Conservation (phyloP, 2,797 vertebrate species). For the Nannoperca australis region DNA sequence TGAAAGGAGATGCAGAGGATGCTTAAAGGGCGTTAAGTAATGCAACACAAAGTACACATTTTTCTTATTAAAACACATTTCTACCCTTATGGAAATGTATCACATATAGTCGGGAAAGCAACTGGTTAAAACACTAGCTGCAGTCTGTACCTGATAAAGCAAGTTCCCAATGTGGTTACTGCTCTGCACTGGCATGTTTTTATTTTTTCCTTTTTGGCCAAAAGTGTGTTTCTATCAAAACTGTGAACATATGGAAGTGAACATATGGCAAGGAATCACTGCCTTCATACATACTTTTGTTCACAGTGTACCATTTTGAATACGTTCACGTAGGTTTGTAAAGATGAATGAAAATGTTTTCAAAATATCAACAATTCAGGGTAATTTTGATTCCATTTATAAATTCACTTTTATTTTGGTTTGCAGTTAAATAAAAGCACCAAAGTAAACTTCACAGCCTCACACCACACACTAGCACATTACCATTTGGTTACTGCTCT, state of each 20-base stretch:
- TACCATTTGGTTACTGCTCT: not conserved
- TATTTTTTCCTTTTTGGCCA: not conserved
- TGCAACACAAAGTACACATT: not conserved
- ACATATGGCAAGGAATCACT: not conserved
- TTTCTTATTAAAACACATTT: not conserved
- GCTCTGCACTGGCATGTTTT: not conserved
- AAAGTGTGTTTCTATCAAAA: slow-evolving; percentile 1
- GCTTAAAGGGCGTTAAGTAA: not conserved
- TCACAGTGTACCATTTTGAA: not conserved
- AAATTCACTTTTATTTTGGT: not conserved
- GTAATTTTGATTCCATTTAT: too few species aligned
- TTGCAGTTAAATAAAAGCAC: not conserved
- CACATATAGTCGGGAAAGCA: not conserved
- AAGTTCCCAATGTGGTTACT: not conserved
- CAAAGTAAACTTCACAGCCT: not conserved
- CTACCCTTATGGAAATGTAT: not conserved
- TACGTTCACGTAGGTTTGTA: not conserved
- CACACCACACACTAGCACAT: too few species aligned
- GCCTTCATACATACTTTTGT: not conserved
- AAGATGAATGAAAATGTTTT: not conserved
- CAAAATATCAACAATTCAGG: not conserved
- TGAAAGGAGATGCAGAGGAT: not conserved
- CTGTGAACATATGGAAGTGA: not conserved
- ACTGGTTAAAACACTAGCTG: not conserved
- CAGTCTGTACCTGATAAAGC: not conserved